Conservation (phyloP, 1,140 invertebrate genomes). For the Bilobella aurantiaca region DNA sequence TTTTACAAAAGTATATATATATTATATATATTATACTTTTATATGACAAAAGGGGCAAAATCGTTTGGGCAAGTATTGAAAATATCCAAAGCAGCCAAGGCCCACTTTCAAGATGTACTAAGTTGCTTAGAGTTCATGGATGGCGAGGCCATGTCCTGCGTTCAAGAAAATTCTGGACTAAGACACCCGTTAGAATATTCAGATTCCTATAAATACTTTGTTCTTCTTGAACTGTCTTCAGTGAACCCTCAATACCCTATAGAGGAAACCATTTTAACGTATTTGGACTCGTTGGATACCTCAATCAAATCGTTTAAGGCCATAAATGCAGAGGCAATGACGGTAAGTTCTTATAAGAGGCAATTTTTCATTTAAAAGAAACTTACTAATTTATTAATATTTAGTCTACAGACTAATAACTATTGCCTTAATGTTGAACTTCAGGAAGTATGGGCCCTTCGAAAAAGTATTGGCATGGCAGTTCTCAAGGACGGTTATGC, state of each 20-base stretch:
- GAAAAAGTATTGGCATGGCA: slow-evolving; percentile 75
- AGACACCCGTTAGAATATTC: slow-evolving; percentile 50
- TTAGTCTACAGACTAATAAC: neutral
- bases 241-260: neutral
- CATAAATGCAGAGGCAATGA: neutral
- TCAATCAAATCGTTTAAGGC: neutral
- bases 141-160: slow-evolving; percentile 50
- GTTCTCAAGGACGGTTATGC: slow-evolving; percentile 71
- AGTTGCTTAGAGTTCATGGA: slow-evolving; percentile 75
- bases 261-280: neutral
- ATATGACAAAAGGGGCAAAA: too few species aligned
- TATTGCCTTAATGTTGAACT: slow-evolving; percentile 17
- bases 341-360: neutral
- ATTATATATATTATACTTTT: too few species aligned
- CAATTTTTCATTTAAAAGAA: too few species aligned
- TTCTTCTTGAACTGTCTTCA: slow-evolving; percentile 81
- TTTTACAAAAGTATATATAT: too few species aligned
- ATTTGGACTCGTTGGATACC: neutral
- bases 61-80: slow-evolving; percentile 65
- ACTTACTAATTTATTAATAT: too few species aligned
- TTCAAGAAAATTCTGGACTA: slow-evolving; percentile 50
- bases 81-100: slow-evolving; percentile 59
- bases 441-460: slow-evolving; percentile 66
- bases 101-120: slow-evolving; percentile 72
- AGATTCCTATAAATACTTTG: slow-evolving; percentile 66